These are phyloP conservation scores for Haemorhous mexicanus DNA, from an alignment of 2,113 vertebrate species.

Conservation along the genomic window DNA sequence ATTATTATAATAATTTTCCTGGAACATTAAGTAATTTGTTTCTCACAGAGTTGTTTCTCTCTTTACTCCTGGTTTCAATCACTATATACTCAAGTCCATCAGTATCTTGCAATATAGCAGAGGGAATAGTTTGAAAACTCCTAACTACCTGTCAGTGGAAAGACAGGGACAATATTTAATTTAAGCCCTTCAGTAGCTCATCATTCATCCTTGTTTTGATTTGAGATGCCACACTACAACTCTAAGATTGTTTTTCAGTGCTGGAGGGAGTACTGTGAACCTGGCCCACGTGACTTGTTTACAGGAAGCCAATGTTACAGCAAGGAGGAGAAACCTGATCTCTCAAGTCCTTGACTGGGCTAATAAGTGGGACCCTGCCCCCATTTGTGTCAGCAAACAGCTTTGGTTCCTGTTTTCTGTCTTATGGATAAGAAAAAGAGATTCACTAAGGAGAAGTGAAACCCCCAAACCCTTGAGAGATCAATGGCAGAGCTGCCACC, in stretches of 20 bases:
- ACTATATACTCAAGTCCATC: not conserved
- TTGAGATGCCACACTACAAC: not conserved
- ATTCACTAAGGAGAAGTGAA: not conserved
- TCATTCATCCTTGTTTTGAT: not conserved
- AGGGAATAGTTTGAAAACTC: not conserved
- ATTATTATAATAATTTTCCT: not conserved
- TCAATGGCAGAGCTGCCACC: not conserved
- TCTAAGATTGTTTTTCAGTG: not conserved
- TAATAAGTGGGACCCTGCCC: not conserved
- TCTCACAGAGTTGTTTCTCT: not conserved
- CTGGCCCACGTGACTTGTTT: rapidly evolving
- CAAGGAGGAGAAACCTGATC: not conserved
- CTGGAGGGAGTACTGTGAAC: not conserved
- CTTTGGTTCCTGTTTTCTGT: not conserved
- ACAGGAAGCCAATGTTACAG: not conserved
- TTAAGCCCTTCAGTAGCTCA: not conserved
- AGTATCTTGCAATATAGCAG: not conserved
- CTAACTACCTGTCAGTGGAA: not conserved
- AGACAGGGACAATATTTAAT: not conserved
- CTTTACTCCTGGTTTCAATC: not conserved
- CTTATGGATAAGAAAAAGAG: not conserved
- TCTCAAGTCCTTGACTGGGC: not conserved
- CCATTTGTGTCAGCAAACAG: not conserved
- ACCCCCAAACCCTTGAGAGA: not conserved
- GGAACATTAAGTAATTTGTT: not conserved